phyloP scores from a whole-genome alignment of 2,888 invertebrate genomes.

The Dynastes tityus region DNA sequence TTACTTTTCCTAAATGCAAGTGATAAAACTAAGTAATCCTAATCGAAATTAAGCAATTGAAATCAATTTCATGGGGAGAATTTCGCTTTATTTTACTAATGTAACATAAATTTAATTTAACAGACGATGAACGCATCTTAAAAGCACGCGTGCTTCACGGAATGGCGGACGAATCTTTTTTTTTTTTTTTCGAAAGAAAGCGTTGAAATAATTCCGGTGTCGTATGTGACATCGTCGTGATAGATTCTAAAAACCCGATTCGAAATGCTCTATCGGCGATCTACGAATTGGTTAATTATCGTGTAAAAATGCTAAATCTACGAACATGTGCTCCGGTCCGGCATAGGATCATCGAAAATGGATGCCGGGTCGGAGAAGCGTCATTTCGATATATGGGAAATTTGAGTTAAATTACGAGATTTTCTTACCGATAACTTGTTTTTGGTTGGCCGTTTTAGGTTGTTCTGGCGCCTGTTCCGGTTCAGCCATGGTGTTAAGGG shows the following conservation, averaged over 20 bases:
- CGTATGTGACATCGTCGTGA: no score
- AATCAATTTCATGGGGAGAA: no score
- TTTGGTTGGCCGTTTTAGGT: constrained; percentile 78
- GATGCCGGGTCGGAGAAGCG: constrained; percentile 62
- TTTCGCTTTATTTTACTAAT: no score
- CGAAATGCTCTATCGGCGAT: background rate
- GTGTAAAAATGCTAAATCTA: background rate
- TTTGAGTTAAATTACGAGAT: background rate
- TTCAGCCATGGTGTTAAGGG: constrained; percentile 95
- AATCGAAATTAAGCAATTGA: no score
- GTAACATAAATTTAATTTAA: no score
- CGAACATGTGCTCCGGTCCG: constrained; percentile 52
- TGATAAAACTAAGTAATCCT: no score
- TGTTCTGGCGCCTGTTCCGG: constrained; percentile 79
- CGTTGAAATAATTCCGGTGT: constrained; percentile 3
- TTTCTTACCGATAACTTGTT: constrained; percentile 89
- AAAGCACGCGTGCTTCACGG: background rate
- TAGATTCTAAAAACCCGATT: no score
- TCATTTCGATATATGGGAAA: background rate
- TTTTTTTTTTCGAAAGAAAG: background rate
- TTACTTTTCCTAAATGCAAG: no score
- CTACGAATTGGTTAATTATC: background rate
- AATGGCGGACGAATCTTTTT: background rate
- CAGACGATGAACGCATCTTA: background rate
- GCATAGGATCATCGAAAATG: constrained; percentile 62